phyloP scores from a whole-genome alignment of 2,888 invertebrate species.

The Ctenicera cuprea region DNA sequence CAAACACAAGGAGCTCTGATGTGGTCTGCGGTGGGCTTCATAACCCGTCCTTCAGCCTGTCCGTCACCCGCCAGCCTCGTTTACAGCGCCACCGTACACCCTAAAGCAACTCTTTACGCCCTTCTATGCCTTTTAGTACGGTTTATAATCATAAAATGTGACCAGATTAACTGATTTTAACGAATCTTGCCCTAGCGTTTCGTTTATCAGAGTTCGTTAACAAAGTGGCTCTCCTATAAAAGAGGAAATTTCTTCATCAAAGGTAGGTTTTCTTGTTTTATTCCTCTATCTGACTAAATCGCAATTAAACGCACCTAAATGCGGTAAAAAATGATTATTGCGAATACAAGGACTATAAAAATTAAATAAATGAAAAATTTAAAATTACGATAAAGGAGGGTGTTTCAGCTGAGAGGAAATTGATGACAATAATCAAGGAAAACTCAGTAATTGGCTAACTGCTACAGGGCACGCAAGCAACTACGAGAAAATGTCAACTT shows the following conservation, averaged over 20 bases:
- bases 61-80: conserved; percentile 61
- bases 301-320: too few species aligned
- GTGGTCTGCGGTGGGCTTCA: conserved; percentile 69
- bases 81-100: conserved; percentile 50
- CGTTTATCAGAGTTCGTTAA: conserved; percentile 29
- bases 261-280: too few species aligned
- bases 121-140: conserved; percentile 50
- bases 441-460: conserved; percentile 37
- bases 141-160: conserved; percentile 52
- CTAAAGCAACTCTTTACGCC: conserved; percentile 53
- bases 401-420: conserved; percentile 25
- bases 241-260: background rate
- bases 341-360: background rate
- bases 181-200: conserved; percentile 31
- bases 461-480: conserved; percentile 32
- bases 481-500: conserved; percentile 23
- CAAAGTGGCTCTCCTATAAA: conserved; percentile 20
- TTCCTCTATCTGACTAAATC: too few species aligned
- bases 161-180: conserved; percentile 52
- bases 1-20: conserved; percentile 69
- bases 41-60: conserved; percentile 68
- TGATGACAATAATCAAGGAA: conserved; percentile 44
- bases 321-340: too few species aligned
- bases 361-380: background rate
- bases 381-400: conserved; percentile 5